Evolutionary conservation across 2,797 vertebrate genomes (phyloP), one percentile per base, ranked within the genome.

Genomic region (Limnodromus scolopaceus): DNA sequence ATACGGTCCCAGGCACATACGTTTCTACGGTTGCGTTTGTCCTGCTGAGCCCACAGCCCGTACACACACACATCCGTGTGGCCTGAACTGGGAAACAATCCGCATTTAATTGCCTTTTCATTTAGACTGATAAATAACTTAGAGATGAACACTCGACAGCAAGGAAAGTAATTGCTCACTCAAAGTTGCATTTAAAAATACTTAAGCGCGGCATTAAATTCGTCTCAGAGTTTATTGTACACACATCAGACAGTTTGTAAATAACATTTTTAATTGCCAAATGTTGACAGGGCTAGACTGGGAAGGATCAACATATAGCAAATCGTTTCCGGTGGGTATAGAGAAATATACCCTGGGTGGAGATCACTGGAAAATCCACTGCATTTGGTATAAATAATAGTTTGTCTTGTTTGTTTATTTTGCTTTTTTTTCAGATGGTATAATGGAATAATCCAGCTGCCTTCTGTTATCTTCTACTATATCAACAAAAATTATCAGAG

Each of bases 211-310:
- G 43, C 69, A 94, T 8, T 51, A 78, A 72, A 91, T 18, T 81
- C 43, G 14, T 51, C 30, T 45, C 55, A 12, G n/a, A 45, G 66
- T 77, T 95, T 69, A 66, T 46, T 55, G 84, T 0, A 55, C 0
- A 78, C 63, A 57, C 61, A 82, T 66, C 63, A 92, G 64, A 55
- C 48, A 72, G 64, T 84, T 92, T 96, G 77, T 38, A 96, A 87
- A 72, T 60, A n/a, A 63, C n/a, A 43, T 61, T 84, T 81, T 64
- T 85, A 91, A 94, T 54, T 7, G 1, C 64, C 23, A 63, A 71
- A 32, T 38, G 69, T 27, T 85, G 71, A 51, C 72, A 77, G 43
- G 46, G 12, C 34, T 70, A 61, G 30, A 57, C 38, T 75, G n/a
- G 23, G 45, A 87, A 87, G 53, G 81, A 84, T 30, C 1, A 3